Base-by-base conservation (phyloP, 2,113 vertebrate species). In the Thryonomys swinderianus region DNA sequence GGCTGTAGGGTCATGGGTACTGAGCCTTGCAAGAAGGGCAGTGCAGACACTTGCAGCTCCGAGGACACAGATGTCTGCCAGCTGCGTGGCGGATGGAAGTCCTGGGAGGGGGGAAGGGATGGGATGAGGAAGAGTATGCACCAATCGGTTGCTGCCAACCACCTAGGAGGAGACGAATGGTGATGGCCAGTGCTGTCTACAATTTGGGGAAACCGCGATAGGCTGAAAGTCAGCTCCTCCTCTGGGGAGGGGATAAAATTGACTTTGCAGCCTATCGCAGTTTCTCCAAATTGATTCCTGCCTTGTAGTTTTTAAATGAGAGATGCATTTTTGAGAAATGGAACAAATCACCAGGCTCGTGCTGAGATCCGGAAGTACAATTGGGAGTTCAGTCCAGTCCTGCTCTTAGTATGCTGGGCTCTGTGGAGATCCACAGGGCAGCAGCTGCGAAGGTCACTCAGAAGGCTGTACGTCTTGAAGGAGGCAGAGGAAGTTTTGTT, bases 321-420 rank as follows among this genome's bases (percentile, higher is more conserved):
- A 62, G 90, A 16, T 55, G 48, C 3, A 14, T 64, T 84, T 92
- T 48, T 21, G 20, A 81, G 80, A 67, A 67, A 48, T 4, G 30
- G 48, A 30, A n/a, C 83, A 48, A 57, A 9, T 42, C 66, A 4
- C 74, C 62, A 30, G 17, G 37, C 66, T 48, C 11, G 14, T 76
- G 18, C 42, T 20, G 25, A 40, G 34, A 30, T 14, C 34, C 0
- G 37, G 40, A 69, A 18, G 20, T 21, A 7, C 2, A 0, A n/a
- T 1, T 18, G 64, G 45, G 40, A 30, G 17, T 67, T 48, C 9
- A 42, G 55, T 48, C 21, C 10, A 12, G 18, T 16, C 17, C n/a
- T 90, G 45, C 30, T 25, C 14, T 48, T 11, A 17, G 17, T 8
- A 6, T 73, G 37, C n/a, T 12, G 12, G 23, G 12, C 3, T 34